A percentile compares a stretch with the other conserved stretches of the same genome.
phyloP scores from a whole-genome alignment of 2,888 invertebrate species.

The Melanostoma mellinum region DNA sequence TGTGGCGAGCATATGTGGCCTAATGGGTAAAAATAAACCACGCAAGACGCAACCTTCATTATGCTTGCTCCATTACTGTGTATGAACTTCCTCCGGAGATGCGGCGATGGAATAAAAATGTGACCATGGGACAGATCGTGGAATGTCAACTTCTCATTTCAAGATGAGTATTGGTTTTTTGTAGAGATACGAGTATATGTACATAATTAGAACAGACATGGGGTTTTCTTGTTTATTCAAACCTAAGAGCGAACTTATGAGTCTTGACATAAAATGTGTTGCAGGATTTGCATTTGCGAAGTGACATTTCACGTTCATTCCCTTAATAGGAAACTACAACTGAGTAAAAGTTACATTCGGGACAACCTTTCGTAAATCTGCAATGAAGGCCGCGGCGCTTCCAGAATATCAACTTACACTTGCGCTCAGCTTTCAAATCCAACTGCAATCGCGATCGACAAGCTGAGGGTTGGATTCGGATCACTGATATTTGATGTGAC shows the following conservation, averaged over 20 bases:
- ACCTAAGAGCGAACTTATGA: background rate
- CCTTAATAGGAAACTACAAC: background rate
- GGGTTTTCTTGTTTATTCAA: slow-evolving; percentile 25
- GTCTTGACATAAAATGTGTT: too few species aligned
- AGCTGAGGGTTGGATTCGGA: too few species aligned
- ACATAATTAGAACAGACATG: slow-evolving; percentile 51
- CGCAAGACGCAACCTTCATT: slow-evolving; percentile 71
- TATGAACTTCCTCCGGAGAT: slow-evolving; percentile 70
- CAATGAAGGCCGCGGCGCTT: too few species aligned
- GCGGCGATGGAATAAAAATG: slow-evolving; percentile 46
- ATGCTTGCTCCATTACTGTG: slow-evolving; percentile 67
- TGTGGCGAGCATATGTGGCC: slow-evolving; percentile 71
- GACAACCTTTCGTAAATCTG: too few species aligned
- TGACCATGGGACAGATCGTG: slow-evolving; percentile 72
- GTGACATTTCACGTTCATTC: slow-evolving; percentile 25
- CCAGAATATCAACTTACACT: too few species aligned
- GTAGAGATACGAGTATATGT: background rate
- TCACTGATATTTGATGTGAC: too few species aligned
- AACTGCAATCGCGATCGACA: too few species aligned
- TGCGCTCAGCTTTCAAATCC: too few species aligned
- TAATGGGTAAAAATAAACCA: slow-evolving; percentile 71
- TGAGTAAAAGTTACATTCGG: background rate
- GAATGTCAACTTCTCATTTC: slow-evolving; percentile 69
- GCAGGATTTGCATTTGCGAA: background rate
- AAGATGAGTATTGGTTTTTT: slow-evolving; percentile 49